A percentile compares a stretch with the other conserved stretches of the same genome.
Conservation (phyloP, 2,888 invertebrate genomes). For the Drosophila longiperda region DNA sequence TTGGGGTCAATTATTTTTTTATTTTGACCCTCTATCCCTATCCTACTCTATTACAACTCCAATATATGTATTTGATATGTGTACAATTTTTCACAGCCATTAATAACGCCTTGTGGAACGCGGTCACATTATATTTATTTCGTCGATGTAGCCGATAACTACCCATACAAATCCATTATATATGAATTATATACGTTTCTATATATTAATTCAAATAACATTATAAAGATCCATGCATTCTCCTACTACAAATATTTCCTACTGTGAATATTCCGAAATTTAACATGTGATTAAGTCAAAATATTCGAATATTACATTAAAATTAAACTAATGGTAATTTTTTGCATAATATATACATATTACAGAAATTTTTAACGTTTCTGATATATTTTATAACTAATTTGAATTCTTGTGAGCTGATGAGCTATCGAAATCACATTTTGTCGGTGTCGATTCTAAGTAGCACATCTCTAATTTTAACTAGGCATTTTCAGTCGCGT, state of each 20-base stretch:
- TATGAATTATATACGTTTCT: not conserved
- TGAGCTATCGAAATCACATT: not conserved
- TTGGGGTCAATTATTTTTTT: too few relatives aligned
- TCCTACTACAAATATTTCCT: not conserved
- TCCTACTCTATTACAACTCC: too few relatives aligned
- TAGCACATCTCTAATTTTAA: slow-evolving; percentile 24
- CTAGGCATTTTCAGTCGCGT: slow-evolving; percentile 30
- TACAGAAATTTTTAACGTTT: not conserved
- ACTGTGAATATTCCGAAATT: not conserved
- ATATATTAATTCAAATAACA: not conserved
- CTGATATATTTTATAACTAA: too few relatives aligned
- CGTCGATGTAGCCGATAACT: too few relatives aligned
- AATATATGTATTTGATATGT: too few relatives aligned
- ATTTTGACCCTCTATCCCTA: too few relatives aligned
- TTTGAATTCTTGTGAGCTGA: not conserved
- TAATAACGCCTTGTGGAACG: too few relatives aligned
- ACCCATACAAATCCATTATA: not conserved
- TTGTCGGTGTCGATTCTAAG: slow-evolving; percentile 2
- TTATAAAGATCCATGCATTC: not conserved
- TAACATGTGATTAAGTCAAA: not conserved
- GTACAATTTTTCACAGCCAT: too few relatives aligned
- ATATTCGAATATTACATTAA: not conserved
- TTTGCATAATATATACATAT: not conserved
- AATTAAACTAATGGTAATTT: not conserved
- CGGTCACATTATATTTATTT: too few relatives aligned